Evolutionary conservation across 1,140 invertebrate species (phyloP).

Genomic region (Drosophila hydei): DNA sequence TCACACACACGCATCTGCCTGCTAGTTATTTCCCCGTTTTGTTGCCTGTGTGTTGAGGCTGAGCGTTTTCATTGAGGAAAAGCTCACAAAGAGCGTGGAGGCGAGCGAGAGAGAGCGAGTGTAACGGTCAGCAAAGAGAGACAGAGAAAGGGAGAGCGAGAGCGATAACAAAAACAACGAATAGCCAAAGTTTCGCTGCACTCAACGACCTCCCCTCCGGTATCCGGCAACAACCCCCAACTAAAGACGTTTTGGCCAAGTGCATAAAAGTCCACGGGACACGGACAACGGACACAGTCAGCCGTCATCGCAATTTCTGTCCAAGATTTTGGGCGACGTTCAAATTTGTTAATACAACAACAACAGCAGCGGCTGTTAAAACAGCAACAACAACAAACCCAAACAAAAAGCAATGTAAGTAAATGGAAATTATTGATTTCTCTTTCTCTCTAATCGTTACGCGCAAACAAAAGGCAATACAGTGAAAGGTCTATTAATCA

Average conservation of each 20-base stretch:
- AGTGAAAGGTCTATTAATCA: conserved; percentile 1
- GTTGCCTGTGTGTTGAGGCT: conserved; percentile 29
- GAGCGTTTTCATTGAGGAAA: conserved; percentile 76
- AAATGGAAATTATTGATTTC: conserved; percentile 71
- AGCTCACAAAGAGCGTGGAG: conserved; percentile 32
- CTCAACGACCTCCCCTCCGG: conserved; percentile 30
- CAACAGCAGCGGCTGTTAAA: conserved; percentile 23
- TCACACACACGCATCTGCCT: conserved; percentile 38
- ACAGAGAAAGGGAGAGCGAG: conserved; percentile 13
- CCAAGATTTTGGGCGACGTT: conserved; percentile 36
- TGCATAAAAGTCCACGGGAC: conserved; percentile 53
- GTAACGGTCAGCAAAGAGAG: conserved; percentile 5
- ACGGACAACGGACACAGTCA: conserved; percentile 32
- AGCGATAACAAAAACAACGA: conserved; percentile 76
- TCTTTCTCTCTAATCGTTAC: conserved; percentile 27
- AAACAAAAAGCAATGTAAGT: conserved; percentile 70
- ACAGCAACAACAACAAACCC: conserved; percentile 19
- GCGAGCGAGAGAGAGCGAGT: conserved; percentile 20
- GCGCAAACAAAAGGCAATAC: conserved; percentile 30
- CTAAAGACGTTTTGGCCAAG: conserved; percentile 59
- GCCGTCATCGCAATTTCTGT: conserved; percentile 47
- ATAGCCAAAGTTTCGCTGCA: conserved; percentile 68
- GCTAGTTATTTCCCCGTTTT: conserved; percentile 40
- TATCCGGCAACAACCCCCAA: conserved; percentile 17
- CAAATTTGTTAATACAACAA: conserved; percentile 47